These are phyloP conservation scores for Sturnus vulgaris DNA, from an alignment of 2,113 vertebrate species.

Conservation along the genomic window DNA sequence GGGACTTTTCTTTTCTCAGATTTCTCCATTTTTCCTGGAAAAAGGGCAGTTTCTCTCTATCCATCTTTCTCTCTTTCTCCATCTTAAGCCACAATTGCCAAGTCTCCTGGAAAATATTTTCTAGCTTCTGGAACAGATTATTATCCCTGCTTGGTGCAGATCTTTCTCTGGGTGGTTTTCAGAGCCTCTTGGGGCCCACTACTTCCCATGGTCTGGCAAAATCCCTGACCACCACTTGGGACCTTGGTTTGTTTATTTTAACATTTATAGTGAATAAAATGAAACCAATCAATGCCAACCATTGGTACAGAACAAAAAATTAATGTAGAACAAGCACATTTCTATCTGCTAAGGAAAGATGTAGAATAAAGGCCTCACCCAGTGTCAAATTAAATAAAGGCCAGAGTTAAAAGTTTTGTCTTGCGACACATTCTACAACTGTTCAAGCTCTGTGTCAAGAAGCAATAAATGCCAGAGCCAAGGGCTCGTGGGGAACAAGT, in stretches of 20 bases:
- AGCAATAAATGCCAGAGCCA: constrained; percentile 18
- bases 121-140: constrained; percentile 56
- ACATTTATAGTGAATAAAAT: constrained; percentile 33
- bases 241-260: constrained; percentile 52
- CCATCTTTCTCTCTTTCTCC: constrained; percentile 14
- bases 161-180: constrained; percentile 54
- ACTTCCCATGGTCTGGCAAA: constrained; percentile 55
- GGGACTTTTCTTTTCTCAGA: background rate
- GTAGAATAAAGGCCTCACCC: constrained; percentile 12
- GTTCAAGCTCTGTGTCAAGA: constrained; percentile 19
- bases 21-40: constrained; percentile 1
- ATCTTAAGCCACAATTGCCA: constrained; percentile 39
- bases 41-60: background rate
- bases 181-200: constrained; percentile 10
- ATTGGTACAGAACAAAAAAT: constrained; percentile 36
- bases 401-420: constrained; percentile 15
- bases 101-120: constrained; percentile 64
- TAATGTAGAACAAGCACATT: constrained; percentile 11
- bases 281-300: constrained; percentile 6
- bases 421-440: background rate
- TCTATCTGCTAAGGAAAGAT: constrained; percentile 5
- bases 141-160: constrained; percentile 22
- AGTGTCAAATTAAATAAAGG: constrained; percentile 29
- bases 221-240: constrained; percentile 43
- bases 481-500: background rate